A percentile compares a stretch with the other conserved stretches of the same genome.
These are phyloP conservation scores for Minunthozetes semirufus DNA, from an alignment of 2,888 invertebrate genomes.

Conservation along the genomic window DNA sequence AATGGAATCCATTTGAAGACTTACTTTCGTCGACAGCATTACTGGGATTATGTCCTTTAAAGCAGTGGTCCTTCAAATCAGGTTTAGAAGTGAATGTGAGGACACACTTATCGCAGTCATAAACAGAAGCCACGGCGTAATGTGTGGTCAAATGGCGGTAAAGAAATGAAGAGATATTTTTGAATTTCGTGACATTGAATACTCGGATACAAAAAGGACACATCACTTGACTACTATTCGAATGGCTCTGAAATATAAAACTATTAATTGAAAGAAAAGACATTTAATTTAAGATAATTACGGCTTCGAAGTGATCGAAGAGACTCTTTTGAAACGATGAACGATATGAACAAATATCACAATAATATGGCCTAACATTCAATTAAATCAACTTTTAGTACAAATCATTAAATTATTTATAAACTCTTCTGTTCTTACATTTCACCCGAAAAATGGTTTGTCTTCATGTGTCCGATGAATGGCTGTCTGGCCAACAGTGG, in stretches of 20 bases:
- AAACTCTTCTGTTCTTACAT: neutral
- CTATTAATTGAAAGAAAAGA: neutral
- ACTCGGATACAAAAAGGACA: constrained; percentile 20
- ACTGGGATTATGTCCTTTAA: constrained; percentile 17
- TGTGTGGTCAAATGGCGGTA: constrained; percentile 6
- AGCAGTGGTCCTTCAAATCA: constrained; percentile 10
- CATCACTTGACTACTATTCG: neutral
- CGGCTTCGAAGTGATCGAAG: constrained; percentile 25
- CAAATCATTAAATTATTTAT: neutral
- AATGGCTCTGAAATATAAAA: neutral
- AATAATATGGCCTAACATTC: constrained; percentile 20
- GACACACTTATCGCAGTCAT: constrained; percentile 21
- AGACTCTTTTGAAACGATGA: constrained; percentile 29
- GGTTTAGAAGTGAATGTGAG: constrained; percentile 10
- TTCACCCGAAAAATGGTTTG: constrained; percentile 2
- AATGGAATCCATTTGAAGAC: neutral
- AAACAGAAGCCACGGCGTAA: constrained; percentile 23
- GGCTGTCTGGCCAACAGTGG: constrained; percentile 10
- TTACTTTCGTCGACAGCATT: constrained; percentile 18
- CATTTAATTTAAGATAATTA: neutral
- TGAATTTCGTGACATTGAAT: neutral
- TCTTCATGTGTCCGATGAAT: constrained; percentile 21
- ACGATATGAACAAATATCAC: constrained; percentile 25
- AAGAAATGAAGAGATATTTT: neutral
- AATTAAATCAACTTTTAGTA: neutral